Evolutionary conservation across 2,888 invertebrate species (phyloP), one percentile per base, ranked within the genome.

Genomic region (Hirtodrosophila histrioides): DNA sequence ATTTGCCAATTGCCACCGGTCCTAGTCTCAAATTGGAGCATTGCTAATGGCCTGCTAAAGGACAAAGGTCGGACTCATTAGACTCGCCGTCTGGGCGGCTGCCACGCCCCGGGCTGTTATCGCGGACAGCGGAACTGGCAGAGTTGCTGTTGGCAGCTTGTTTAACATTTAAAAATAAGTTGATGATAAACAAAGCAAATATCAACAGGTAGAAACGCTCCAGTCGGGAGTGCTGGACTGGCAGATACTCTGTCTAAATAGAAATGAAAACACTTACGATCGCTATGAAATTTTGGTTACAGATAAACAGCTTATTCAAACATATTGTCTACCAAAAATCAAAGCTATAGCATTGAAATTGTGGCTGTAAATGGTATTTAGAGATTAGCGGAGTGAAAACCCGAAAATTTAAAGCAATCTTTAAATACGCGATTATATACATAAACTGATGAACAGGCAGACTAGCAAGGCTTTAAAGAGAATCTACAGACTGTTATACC

Each of bases 1-100:
- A 86, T 86, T 88, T 58, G 78, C 69, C 79, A 84, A 72, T 73
- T 84, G 68, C 63, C 78, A 77, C 57, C 50, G 78, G 37, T 53
- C 29, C 44, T 58, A 50, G 45, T 33, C 29, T 23, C 58, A 78
- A 81, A 88, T 62, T 84, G 78, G 81, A 81, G 88, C 87, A 69
- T 51, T 60, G 74, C 74, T 73, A 60, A 57, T 63, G 56, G 44
- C 7, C 44, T 43, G 41, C 17, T 36, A 83, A 79, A 82, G 87
- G 85, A 66, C 70, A 84, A 62, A 48, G 88, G 68, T 86, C 70
- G 51, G 23, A 39, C 55, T 63, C 69, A 88, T 88, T 82, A 69
- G 58, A 57, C 49, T 5, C 27, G 27, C 3, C 27, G 6, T 2
- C 27, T 27, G 27, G 48, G 37, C 48, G 54, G 46, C 51, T 36